Evolutionary conservation across 2,797 vertebrate species (phyloP), one percentile per base, ranked within the genome.

Genomic region (Peromyscus aztecus): DNA sequence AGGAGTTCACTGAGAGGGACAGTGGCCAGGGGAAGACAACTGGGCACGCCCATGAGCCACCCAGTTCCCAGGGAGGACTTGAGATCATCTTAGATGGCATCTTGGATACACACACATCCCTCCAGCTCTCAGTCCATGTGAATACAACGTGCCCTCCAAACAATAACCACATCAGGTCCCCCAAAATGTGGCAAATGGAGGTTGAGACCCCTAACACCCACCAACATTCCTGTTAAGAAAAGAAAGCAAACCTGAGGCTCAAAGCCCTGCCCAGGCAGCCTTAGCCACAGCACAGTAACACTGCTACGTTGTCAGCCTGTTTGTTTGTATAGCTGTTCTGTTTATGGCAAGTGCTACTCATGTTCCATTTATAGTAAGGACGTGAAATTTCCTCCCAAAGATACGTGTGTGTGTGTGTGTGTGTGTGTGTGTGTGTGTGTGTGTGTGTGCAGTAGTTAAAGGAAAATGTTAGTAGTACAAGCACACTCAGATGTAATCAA

Each of bases 301-400:
- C 6, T 6, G 37, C 92, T 87, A 19, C 14, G 13, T 29, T 40
- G 89, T 75, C 29, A 9, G 69, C 84, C 77, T 89, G 78, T 96
- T 95, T 96, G 52, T 91, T 95, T 96, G 88, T 95, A 77, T 40
- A 84, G 94, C 76, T 87, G 5, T 10, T 78, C 88, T 97, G 95
- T 97, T 96, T 95, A 94, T 83, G 69, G 65, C 17, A 29, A 97
- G 89, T 43, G 83, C 96, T 91, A 61, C 97, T 63, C 31, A 21
- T 63, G 6, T 95, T 91, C 86, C 69, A 57, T 95, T 94, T 84
- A 91, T 63, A 59, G 89, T n/a, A 81, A 90, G 61, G 67, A 89
- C 63, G 65, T 95, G 82, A 75, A 92, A 23, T 89, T 92, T 84
- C 80, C 83, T 89, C 82, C 73, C 86, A 95, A 96, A 94, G 93